Evolutionary conservation across 1,140 invertebrate species (phyloP).

Genomic region (Lordiphosa mommai): DNA sequence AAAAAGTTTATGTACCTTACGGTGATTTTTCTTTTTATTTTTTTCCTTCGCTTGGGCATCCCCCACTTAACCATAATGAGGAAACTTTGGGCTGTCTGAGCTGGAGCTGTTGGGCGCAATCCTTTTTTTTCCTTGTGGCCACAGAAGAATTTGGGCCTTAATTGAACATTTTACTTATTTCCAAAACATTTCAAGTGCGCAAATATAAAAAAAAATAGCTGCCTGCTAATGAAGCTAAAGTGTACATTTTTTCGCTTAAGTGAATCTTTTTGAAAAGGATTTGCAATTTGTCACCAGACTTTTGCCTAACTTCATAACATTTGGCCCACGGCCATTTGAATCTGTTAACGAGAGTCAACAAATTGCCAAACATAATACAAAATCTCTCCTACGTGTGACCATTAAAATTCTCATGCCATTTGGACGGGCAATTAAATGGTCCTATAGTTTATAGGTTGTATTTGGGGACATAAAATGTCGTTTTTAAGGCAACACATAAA

Average conservation of each 20-base stretch:
- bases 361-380: constrained; percentile 27
- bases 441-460: constrained; percentile 21
- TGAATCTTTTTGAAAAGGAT: constrained; percentile 2
- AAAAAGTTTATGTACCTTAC: constrained; percentile 16
- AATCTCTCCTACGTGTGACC: constrained; percentile 25
- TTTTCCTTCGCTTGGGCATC: constrained; percentile 4
- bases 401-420: constrained; percentile 48
- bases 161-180: constrained; percentile 63
- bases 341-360: constrained; percentile 42
- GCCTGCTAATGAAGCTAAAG: constrained; percentile 58
- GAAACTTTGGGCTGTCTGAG: constrained; percentile 28
- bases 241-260: constrained; percentile 16
- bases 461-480: constrained; percentile 49
- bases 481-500: constrained; percentile 59
- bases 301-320: constrained; percentile 11
- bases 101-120: background rate
- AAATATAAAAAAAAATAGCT: constrained; percentile 26
- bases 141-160: constrained; percentile 32
- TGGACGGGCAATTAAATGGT: constrained; percentile 59
- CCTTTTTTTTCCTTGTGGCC: constrained; percentile 32
- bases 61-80: constrained; percentile 61
- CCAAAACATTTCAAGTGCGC: constrained; percentile 55
- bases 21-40: constrained; percentile 16
- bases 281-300: constrained; percentile 27
- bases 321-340: constrained; percentile 2